These are phyloP conservation scores for Cygnus atratus DNA, from an alignment of 2,113 vertebrate species.

Conservation along the genomic window DNA sequence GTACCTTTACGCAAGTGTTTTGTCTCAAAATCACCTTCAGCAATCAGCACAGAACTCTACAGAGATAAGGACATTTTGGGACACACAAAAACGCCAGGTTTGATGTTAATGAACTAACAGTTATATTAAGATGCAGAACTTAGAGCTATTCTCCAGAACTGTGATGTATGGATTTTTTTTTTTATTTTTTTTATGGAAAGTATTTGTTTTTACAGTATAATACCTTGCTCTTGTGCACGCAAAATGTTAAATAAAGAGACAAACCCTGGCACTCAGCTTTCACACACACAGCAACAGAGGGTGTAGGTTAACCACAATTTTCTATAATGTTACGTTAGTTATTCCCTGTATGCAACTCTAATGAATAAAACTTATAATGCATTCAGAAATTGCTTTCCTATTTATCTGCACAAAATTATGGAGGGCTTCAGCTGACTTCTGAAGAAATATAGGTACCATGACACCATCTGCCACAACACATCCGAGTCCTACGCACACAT, in stretches of 20 bases:
- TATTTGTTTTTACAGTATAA: neutral
- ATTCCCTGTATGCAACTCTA: neutral
- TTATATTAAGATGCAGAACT: conserved; percentile 58
- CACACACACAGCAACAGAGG: neutral
- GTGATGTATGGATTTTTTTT: neutral
- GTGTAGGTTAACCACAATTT: neutral
- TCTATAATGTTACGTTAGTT: neutral
- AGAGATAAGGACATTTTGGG: conserved; percentile 70
- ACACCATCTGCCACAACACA: conserved; percentile 58
- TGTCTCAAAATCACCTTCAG: conserved; percentile 75
- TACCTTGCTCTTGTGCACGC: neutral
- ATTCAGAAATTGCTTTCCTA: conserved; percentile 28
- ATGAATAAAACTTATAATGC: conserved; percentile 16
- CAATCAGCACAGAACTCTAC: conserved; percentile 59
- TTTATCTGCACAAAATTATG: conserved; percentile 32
- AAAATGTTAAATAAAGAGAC: conserved; percentile 9
- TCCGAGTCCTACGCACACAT: conserved; percentile 52
- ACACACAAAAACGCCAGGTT: neutral
- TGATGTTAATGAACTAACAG: conserved; percentile 63
- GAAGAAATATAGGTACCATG: conserved; percentile 23
- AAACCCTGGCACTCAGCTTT: neutral
- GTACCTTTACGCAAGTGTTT: neutral
- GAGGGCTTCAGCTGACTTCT: conserved; percentile 44
- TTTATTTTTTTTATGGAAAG: conserved; percentile 18
- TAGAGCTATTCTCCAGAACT: conserved; percentile 43